Percentiles rank a stretch among this genome's conserved stretches.
Evolutionary conservation across 2,888 invertebrate species (phyloP).

Genomic region (Cheilosia impressa): DNA sequence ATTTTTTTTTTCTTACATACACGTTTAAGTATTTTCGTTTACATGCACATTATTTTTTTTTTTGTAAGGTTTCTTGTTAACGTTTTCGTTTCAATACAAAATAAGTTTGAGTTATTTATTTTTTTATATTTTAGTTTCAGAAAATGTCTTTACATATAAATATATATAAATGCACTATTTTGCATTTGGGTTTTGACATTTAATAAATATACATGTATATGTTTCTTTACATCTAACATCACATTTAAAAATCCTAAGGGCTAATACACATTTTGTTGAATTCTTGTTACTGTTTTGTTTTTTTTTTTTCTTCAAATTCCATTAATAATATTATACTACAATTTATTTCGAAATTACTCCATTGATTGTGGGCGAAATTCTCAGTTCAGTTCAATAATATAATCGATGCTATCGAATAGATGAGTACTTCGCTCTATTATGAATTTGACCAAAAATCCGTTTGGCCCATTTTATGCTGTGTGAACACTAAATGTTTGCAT

Average conservation of each 20-base stretch:
- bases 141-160: conserved; percentile 66
- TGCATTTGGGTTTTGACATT: conserved; percentile 60
- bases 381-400: conserved; percentile 73
- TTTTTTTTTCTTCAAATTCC: conserved; percentile 40
- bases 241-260: conserved; percentile 75
- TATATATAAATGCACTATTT: conserved; percentile 72
- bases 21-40: conserved; percentile 28
- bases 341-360: conserved; percentile 59
- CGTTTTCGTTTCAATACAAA: conserved; percentile 59
- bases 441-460: conserved; percentile 46
- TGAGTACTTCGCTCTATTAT: conserved; percentile 50
- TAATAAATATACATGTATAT: conserved; percentile 69
- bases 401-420: conserved; percentile 71
- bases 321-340: conserved; percentile 54
- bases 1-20: conserved; percentile 14
- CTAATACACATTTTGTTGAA: conserved; percentile 51
- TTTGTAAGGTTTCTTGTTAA: conserved; percentile 25
- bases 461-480: conserved; percentile 47
- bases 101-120: conserved; percentile 38
- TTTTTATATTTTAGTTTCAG: conserved; percentile 42
- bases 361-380: conserved; percentile 73
- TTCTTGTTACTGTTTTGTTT: conserved; percentile 7
- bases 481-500: conserved; percentile 62
- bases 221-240: conserved; percentile 75
- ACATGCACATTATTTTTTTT: conserved; percentile 46